phyloP scores from a whole-genome alignment of 2,113 vertebrate genomes.

The Mirza zaza region DNA sequence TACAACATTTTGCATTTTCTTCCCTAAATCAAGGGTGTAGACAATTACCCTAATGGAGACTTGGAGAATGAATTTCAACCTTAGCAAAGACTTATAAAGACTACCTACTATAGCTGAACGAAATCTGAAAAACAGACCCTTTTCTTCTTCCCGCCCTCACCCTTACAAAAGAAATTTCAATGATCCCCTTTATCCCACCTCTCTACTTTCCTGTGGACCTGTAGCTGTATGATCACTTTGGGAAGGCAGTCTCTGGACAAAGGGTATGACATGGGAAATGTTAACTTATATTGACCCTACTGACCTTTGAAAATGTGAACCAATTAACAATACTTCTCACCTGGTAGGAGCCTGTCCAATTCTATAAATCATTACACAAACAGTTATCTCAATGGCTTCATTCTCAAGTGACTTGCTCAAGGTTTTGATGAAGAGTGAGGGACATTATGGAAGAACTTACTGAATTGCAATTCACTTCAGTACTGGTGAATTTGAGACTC shows the following conservation, averaged over 20 bases:
- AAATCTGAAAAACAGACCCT: background rate
- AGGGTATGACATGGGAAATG: background rate
- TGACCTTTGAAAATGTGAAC: background rate
- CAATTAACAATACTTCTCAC: background rate
- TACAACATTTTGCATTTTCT: background rate
- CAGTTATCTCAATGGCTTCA: background rate
- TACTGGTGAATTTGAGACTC: background rate
- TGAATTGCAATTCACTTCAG: background rate
- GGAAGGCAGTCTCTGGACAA: background rate
- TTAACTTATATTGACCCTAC: background rate
- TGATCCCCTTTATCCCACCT: background rate
- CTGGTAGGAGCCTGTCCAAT: background rate
- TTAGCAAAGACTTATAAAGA: too few species aligned
- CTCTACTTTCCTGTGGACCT: background rate
- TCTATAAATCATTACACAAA: background rate
- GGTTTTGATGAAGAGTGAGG: background rate
- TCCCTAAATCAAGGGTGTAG: background rate
- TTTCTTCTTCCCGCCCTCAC: background rate
- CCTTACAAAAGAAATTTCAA: background rate
- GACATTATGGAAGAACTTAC: background rate
- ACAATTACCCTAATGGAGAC: background rate
- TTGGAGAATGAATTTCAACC: background rate
- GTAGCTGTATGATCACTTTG: background rate
- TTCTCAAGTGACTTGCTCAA: slow-evolving; percentile 1
- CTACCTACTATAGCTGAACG: background rate